These are phyloP conservation scores for Daphoenositta chrysoptera DNA, from an alignment of 2,113 vertebrate genomes.

Conservation along the genomic window DNA sequence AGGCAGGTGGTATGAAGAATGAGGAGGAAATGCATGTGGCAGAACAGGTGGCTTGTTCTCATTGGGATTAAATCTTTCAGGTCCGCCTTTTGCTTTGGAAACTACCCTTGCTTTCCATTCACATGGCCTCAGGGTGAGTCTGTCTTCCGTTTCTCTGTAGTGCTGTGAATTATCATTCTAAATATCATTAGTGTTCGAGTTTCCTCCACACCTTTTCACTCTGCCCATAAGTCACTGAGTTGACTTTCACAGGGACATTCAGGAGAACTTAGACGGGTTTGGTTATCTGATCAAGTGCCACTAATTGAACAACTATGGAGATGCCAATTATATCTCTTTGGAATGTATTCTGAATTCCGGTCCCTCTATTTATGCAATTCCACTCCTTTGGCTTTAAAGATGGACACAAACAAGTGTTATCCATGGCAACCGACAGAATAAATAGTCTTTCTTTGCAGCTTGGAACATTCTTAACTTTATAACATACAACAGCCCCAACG, in stretches of 20 bases:
- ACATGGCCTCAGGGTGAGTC: background rate
- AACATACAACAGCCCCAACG: background rate
- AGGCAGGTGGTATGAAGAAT: background rate
- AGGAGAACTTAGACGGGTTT: background rate
- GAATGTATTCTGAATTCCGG: background rate
- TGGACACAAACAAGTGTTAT: background rate
- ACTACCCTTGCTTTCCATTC: background rate
- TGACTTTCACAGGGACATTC: background rate
- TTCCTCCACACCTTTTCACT: background rate
- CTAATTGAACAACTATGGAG: background rate
- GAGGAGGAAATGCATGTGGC: background rate
- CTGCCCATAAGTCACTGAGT: background rate
- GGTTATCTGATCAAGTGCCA: background rate
- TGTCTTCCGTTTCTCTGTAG: background rate
- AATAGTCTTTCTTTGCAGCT: background rate
- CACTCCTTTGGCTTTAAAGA: background rate
- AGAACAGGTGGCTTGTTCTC: background rate
- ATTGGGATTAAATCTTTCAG: background rate
- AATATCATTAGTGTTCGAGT: background rate
- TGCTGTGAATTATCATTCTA: background rate
- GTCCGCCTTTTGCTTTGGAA: conserved; percentile 1
- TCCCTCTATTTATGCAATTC: background rate
- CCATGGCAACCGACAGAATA: background rate
- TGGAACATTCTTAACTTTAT: background rate
- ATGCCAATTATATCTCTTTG: background rate